Base-by-base conservation (phyloP, 2,888 invertebrate genomes). In the Synergus laeviventris region DNA sequence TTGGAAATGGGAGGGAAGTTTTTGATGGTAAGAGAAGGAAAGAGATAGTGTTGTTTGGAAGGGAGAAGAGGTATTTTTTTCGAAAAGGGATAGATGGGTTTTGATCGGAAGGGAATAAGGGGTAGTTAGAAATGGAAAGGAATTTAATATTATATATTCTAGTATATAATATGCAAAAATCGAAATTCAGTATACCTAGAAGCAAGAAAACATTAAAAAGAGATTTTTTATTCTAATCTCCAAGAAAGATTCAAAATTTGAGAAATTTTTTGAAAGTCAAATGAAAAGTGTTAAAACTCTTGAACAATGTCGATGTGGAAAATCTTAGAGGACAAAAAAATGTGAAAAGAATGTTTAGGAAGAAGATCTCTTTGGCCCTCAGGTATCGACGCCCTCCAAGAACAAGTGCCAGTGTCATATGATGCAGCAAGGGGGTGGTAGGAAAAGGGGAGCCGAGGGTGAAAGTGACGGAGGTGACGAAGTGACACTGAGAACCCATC, bases 331-430 rank as follows among this genome's bases (percentile, higher is more conserved):
- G 49, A 31, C 24, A 75, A 36, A 75, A 75, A 75, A 75, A 75
- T 66, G 62, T 45, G 11, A 56, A 74, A 31, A 77, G 70, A 70
- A 49, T 62, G 62, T 66, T 45, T 42, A 61, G 39, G 56, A 64
- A 75, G 39, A 78, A 77, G 78, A 76, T 77, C 62, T 74, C 64
- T 78, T 70, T 77, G 79, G 78, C 80, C 77, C 78, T 74, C 82
- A 87, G 87, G 84, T 84, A 36, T 79, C 85, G 42, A 62, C 82
- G 73, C 83, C 82, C 66, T 81, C 83, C 74, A 87, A 85, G 82
- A 87, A 80, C 75, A 89, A 91, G 76, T 91, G 91, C 80, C 90
- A 89, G 81, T 90, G 91, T 80, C 91, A 91, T 81, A 85, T 86
- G 74, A 86, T 88, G 73, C 89, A 89, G 79, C 86, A 86, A 76